Conservation (phyloP, 2,888 invertebrate genomes). For the Diaphora mendica region DNA sequence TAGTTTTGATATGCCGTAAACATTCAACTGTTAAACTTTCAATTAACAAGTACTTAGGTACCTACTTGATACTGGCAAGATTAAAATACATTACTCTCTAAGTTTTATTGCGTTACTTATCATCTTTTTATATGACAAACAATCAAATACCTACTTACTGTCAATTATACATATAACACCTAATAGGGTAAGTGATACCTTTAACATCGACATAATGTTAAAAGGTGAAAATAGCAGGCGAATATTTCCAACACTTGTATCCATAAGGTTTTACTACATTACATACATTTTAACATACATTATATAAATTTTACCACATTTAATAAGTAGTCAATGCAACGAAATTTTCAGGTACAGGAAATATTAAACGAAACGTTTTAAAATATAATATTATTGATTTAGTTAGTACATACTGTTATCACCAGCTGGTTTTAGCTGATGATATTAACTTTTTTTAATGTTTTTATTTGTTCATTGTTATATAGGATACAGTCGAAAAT, state of each 20-base stretch:
- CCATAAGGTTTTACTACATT: slow-evolving; percentile 35
- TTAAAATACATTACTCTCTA: too few relatives aligned
- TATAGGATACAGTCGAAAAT: slow-evolving; percentile 55
- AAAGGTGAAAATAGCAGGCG: slow-evolving; percentile 27
- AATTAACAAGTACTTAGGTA: background rate
- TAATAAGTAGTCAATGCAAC: slow-evolving; percentile 68
- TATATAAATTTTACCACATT: slow-evolving; percentile 29
- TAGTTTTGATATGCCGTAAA: background rate
- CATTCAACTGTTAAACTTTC: background rate
- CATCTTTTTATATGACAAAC: background rate
- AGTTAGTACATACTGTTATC: slow-evolving; percentile 63
- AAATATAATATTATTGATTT: slow-evolving; percentile 63
- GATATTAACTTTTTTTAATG: slow-evolving; percentile 54
- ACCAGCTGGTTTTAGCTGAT: slow-evolving; percentile 60
- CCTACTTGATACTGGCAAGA: too few relatives aligned
- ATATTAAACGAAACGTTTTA: slow-evolving; percentile 61
- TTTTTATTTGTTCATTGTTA: slow-evolving; percentile 63
- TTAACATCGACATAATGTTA: slow-evolving; percentile 29
- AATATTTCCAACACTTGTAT: slow-evolving; percentile 36
- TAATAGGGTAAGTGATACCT: slow-evolving; percentile 60
- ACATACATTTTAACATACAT: too few relatives aligned
- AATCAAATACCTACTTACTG: slow-evolving; percentile 55
- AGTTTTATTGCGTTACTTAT: background rate
- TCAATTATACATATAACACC: slow-evolving; percentile 64
- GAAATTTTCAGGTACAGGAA: slow-evolving; percentile 71